Percentiles rank a stretch among this genome's conserved stretches.
Evolutionary conservation across 2,113 vertebrate genomes (phyloP).

Genomic region (Nibea albiflora): DNA sequence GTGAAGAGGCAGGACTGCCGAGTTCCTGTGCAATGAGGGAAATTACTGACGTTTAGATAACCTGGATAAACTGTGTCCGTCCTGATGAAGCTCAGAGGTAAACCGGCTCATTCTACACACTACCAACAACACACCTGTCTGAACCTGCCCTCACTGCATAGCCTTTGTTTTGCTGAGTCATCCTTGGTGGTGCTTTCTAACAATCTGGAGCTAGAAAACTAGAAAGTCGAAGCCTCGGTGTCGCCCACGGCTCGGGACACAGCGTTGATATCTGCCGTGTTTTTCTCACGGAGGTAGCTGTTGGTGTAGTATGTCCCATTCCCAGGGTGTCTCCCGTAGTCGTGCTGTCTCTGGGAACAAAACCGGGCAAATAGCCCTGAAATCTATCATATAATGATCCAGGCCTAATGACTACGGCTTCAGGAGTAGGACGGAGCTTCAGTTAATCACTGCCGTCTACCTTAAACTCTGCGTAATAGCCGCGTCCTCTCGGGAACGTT

Average conservation of each 20-base stretch:
- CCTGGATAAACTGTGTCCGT: neutral
- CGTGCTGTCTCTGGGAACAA: constrained; percentile 83
- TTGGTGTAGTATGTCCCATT: constrained; percentile 86
- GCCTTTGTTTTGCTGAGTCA: neutral
- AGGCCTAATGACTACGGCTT: constrained; percentile 75
- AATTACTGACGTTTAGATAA: no score
- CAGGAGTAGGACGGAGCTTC: constrained; percentile 66
- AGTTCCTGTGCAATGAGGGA: neutral
- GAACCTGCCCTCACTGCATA: neutral
- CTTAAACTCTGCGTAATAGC: constrained; percentile 69
- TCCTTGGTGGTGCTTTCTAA: constrained; percentile 4
- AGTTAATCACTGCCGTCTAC: constrained; percentile 75
- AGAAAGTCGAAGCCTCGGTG: constrained; percentile 14
- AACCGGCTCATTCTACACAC: no score
- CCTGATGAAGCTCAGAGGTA: no score
- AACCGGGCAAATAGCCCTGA: constrained; percentile 84
- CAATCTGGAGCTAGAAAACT: neutral
- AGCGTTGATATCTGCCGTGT: constrained; percentile 57
- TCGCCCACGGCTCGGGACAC: constrained; percentile 32
- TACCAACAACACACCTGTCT: neutral
- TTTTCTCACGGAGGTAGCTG: constrained; percentile 82
- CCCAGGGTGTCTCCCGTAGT: constrained; percentile 81
- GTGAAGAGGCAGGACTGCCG: no score
- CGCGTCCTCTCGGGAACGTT: constrained; percentile 40
- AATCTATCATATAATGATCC: constrained; percentile 88